A percentile compares a stretch with the other conserved stretches of the same genome.
Conservation (phyloP, 2,888 invertebrate genomes). For the Sycophila texana region DNA sequence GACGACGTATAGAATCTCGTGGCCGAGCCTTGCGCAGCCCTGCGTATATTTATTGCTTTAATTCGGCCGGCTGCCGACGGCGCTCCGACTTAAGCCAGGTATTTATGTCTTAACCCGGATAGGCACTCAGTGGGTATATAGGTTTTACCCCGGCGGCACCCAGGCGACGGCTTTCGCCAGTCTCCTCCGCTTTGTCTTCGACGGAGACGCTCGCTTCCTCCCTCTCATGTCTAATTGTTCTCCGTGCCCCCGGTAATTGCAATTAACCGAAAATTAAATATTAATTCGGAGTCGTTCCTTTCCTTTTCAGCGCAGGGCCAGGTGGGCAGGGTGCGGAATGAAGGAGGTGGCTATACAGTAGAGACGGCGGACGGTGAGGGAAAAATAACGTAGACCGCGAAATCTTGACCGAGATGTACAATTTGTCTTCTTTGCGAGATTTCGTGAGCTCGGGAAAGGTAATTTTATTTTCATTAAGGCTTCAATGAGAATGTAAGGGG, state of each 20-base stretch:
- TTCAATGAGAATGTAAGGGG: not conserved
- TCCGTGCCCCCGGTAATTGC: constrained; percentile 56
- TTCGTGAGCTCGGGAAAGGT: not conserved
- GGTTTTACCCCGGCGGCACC: constrained; percentile 24
- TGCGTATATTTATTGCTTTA: constrained; percentile 66
- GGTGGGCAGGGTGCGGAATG: no score
- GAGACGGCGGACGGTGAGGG: not conserved
- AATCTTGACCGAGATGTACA: constrained; percentile 18
- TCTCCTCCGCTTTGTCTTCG: constrained; percentile 8
- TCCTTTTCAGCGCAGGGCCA: not conserved
- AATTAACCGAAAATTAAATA: constrained; percentile 60
- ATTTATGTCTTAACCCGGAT: constrained; percentile 67
- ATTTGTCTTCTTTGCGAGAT: constrained; percentile 7
- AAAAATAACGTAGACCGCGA: not conserved
- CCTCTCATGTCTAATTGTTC: constrained; percentile 54
- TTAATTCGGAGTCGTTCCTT: constrained; percentile 43
- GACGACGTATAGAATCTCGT: constrained; percentile 5
- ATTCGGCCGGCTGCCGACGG: constrained; percentile 62
- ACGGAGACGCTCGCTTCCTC: constrained; percentile 23
- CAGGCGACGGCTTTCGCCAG: constrained; percentile 26
- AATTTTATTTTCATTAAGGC: not conserved
- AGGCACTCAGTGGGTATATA: constrained; percentile 59
- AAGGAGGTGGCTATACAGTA: not conserved
- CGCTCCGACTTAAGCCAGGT: constrained; percentile 60
- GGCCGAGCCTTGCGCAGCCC: constrained; percentile 50